A percentile compares a stretch with the other conserved stretches of the same genome.
Conservation (phyloP, 1,140 invertebrate species). For the Magallana angulata region DNA sequence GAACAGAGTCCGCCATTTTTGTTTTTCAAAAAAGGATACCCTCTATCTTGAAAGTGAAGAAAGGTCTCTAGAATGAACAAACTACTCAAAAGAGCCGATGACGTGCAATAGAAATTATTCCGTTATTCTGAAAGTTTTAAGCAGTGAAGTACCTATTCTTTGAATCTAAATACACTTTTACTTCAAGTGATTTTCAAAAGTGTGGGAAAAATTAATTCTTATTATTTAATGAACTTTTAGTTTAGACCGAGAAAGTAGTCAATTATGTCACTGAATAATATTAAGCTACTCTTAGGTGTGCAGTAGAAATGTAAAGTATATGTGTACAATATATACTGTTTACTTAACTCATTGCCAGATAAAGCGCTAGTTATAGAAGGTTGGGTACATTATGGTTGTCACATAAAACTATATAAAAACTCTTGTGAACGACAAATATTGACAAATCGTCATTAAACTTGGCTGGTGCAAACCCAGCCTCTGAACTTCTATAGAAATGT, state of each 20-base stretch:
- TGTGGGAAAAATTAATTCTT: constrained; percentile 32
- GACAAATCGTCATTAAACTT: no score
- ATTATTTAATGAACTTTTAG: constrained; percentile 11
- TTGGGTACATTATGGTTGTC: no score
- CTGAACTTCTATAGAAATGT: no score
- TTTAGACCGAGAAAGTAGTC: not conserved
- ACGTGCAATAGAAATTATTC: constrained; percentile 7
- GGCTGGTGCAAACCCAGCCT: no score
- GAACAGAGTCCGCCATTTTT: not conserved
- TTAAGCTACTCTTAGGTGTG: not conserved
- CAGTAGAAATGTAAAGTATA: not conserved
- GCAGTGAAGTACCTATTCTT: not conserved
- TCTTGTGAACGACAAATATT: no score
- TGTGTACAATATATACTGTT: not conserved
- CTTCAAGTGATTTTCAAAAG: constrained; percentile 25
- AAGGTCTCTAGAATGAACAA: constrained; percentile 23
- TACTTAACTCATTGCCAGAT: not conserved
- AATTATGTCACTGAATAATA: constrained; percentile 1
- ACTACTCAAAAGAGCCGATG: constrained; percentile 25
- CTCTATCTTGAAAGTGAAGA: constrained; percentile 30
- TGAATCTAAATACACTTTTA: constrained; percentile 35
- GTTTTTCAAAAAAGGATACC: constrained; percentile 16
- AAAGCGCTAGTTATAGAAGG: no score
- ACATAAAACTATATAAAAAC: no score
- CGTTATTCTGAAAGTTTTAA: constrained; percentile 1